Evolutionary conservation across 2,888 invertebrate genomes (phyloP).

Genomic region (Andrena flavipes): DNA sequence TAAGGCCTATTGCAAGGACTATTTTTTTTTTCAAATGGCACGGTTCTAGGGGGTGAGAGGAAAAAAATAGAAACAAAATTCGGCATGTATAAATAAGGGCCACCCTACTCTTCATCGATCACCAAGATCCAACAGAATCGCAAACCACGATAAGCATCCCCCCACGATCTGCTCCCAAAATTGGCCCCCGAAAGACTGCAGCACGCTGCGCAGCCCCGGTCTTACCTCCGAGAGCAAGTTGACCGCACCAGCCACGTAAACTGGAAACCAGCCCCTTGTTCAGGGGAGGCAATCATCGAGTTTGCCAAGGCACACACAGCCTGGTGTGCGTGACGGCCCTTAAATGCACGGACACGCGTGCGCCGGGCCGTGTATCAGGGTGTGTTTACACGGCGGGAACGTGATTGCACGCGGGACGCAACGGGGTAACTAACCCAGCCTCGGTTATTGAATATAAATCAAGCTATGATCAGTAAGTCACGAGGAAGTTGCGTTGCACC

Average conservation of each 20-base stretch:
- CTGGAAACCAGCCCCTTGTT: conserved; percentile 58
- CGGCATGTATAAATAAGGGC: no score
- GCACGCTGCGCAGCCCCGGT: not conserved
- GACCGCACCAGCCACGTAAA: conserved; percentile 40
- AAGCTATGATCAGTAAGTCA: conserved; percentile 73
- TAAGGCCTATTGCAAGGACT: no score
- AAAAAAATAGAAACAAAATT: no score
- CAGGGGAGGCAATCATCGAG: conserved; percentile 67
- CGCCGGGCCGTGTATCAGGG: conserved; percentile 1
- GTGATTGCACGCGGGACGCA: conserved; percentile 68
- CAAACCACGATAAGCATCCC: no score
- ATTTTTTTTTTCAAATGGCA: no score
- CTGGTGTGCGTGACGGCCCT: conserved; percentile 30
- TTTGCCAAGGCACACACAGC: conserved; percentile 59
- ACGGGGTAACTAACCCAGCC: conserved; percentile 70
- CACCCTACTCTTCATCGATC: no score
- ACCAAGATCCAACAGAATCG: no score
- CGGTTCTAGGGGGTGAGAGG: no score
- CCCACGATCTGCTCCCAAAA: no score
- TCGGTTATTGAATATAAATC: conserved; percentile 79
- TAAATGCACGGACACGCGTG: conserved; percentile 40
- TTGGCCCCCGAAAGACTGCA: not conserved
- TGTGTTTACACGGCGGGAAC: conserved; percentile 65
- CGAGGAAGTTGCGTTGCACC: conserved; percentile 60
- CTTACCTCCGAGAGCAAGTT: conserved; percentile 16